A percentile compares a stretch with the other conserved stretches of the same genome.
Conservation (phyloP, 2,888 invertebrate species). For the Tortrix viridana region DNA sequence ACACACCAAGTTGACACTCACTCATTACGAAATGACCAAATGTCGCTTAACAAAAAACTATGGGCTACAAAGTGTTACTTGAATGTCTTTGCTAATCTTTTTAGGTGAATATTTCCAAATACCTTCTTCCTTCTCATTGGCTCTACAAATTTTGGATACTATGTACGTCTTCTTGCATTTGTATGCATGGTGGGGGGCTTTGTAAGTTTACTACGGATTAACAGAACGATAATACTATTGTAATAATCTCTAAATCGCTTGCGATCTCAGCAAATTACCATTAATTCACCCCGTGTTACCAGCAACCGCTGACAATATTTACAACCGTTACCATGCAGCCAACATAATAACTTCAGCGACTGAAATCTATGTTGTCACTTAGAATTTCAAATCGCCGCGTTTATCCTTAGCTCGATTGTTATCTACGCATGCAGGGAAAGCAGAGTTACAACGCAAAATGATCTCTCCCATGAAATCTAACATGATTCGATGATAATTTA, state of each 20-base stretch:
- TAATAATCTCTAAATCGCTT: slow-evolving; percentile 5
- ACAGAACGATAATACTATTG: too few relatives aligned
- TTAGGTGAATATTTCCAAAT: too few relatives aligned
- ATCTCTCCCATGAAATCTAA: slow-evolving; percentile 64
- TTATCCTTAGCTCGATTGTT: slow-evolving; percentile 63
- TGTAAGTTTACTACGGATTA: too few relatives aligned
- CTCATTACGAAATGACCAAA: neutral
- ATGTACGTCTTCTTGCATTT: too few relatives aligned
- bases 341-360: slow-evolving; percentile 41
- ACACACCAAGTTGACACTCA: neutral
- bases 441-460: slow-evolving; percentile 51
- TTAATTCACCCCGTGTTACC: slow-evolving; percentile 10
- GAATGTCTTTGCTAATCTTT: too few relatives aligned
- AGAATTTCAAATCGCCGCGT: slow-evolving; percentile 69
- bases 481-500: slow-evolving; percentile 73
- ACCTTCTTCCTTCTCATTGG: too few relatives aligned
- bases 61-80: too few relatives aligned
- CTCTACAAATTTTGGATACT: too few relatives aligned
- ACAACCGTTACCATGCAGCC: slow-evolving; percentile 18
- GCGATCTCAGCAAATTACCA: neutral
- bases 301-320: slow-evolving; percentile 24
- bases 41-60: neutral
- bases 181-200: too few relatives aligned
- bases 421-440: slow-evolving; percentile 52
- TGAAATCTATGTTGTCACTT: slow-evolving; percentile 52